Base-by-base conservation (phyloP, 2,113 vertebrate species). In the Oxyura jamaicensis region DNA sequence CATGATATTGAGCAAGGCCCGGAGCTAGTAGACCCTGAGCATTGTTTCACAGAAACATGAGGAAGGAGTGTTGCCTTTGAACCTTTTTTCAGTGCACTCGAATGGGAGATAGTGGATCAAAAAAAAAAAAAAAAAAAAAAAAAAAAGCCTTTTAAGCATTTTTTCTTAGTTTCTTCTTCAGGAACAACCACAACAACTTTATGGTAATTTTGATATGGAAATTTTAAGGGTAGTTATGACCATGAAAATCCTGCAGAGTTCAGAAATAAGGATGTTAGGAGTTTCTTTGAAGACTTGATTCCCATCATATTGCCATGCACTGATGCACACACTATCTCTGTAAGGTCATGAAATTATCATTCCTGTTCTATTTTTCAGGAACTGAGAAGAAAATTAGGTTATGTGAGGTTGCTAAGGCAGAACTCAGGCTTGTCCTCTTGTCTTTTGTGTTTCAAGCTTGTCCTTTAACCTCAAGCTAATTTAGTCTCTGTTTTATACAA, bases 221-320 rank as follows among this genome's bases (percentile, higher is more conserved):
- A 94, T 94, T 75, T 92, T 94, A 53, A 73, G 41, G 23, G 67
- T 84, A 88, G 79, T 93, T 94, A 81, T 69, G 73, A 88, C 79
- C 11, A 2, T 94, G 95, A 86, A 96, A 84, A 67, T 93, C 93
- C 88, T 62, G 69, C 74, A 36, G 92, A 76, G 95, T 53, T 92
- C 86, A 93, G 62, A 90, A 96, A 90, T 93, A 95, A 78, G 62
- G 77, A 72, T 88, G 86, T 95, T 95, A 97, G 58, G 41, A 92
- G 31, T 93, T 90, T 93, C 83, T 95, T 90, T 93, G 89, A 66
- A 91, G 84, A 50, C 81, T 81, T 82, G 65, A 75, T 90, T 96
- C 60, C 65, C 62, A 88, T 96, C 58, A 59, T 81, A 79, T 68
- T 82, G 29, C 35, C 17, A 84, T 92, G 80, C 88, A 35, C 22